Evolutionary conservation across 2,888 invertebrate genomes (phyloP).

Genomic region (Oscheius sp.): DNA sequence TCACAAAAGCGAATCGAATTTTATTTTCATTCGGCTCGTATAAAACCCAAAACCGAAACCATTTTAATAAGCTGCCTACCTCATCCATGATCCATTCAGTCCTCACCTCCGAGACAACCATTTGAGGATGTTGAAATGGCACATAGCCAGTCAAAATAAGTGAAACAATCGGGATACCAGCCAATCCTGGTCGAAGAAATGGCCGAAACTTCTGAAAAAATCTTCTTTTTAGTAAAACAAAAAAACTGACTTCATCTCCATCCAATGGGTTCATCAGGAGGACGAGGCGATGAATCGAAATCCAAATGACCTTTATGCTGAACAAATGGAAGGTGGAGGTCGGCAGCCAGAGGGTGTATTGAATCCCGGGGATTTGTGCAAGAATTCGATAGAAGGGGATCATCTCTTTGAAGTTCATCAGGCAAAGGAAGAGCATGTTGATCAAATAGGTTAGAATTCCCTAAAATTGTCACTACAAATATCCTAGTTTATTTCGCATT

Average conservation of each 20-base stretch:
- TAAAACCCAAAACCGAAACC: too few relatives aligned
- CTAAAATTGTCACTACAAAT: too few relatives aligned
- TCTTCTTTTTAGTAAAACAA: neutral
- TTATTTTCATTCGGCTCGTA: too few relatives aligned
- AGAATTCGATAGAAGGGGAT: neutral
- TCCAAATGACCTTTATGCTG: neutral
- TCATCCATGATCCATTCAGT: constrained; percentile 11
- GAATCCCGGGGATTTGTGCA: neutral
- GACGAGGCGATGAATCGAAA: neutral
- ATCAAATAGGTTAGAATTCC: neutral
- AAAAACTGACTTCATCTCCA: constrained; percentile 5
- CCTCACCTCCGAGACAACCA: neutral
- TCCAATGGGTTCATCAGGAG: constrained; percentile 5
- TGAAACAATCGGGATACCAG: neutral
- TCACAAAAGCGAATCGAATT: too few relatives aligned
- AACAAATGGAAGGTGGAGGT: neutral
- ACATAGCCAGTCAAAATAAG: neutral
- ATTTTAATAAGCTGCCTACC: constrained; percentile 3
- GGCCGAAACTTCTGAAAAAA: constrained; percentile 9
- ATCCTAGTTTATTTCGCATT: too few relatives aligned
- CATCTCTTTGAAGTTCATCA: constrained; percentile 4
- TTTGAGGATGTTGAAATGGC: neutral
- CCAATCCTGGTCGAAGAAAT: neutral
- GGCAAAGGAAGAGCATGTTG: neutral
- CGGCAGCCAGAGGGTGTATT: neutral